These are phyloP conservation scores for Dione juno DNA, from an alignment of 2,888 invertebrate genomes.

Conservation along the genomic window DNA sequence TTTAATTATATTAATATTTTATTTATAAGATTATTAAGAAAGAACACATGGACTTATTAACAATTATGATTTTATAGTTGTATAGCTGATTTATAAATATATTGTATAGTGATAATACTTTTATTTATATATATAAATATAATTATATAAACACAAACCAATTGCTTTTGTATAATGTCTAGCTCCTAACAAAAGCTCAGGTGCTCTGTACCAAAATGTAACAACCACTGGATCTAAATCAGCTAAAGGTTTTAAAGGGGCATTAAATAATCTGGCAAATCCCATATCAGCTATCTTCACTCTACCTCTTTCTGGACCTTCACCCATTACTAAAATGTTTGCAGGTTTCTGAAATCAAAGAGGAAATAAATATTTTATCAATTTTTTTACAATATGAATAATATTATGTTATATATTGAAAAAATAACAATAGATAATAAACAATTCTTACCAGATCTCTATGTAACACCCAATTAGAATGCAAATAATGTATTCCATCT, in stretches of 20 bases:
- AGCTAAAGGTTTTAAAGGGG: slow-evolving; percentile 97
- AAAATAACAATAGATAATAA: neutral
- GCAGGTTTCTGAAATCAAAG: slow-evolving; percentile 92
- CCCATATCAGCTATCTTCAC: slow-evolving; percentile 99
- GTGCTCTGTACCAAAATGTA: slow-evolving; percentile 99
- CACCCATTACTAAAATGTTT: slow-evolving; percentile 99
- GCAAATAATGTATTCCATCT: slow-evolving; percentile 99
- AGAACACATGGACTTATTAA: too few species aligned
- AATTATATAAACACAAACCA: slow-evolving; percentile 77
- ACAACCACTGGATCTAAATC: slow-evolving; percentile 99
- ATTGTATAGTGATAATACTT: neutral
- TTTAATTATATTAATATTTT: too few species aligned
- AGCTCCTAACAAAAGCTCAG: slow-evolving; percentile 96
- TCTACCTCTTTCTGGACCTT: slow-evolving; percentile 97
- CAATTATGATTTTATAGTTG: too few species aligned
- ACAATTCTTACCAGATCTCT: slow-evolving; percentile 91
- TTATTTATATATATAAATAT: too few species aligned
- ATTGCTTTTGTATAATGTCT: slow-evolving; percentile 99
- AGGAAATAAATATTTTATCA: too few species aligned
- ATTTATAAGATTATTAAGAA: too few species aligned
- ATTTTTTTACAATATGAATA: too few species aligned
- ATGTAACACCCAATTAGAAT: slow-evolving; percentile 99
- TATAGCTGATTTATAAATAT: neutral
- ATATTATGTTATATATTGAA: too few species aligned
- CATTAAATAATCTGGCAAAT: slow-evolving; percentile 98